Evolutionary conservation across 2,797 vertebrate species (phyloP).

Genomic region (Pteronotus mesoamericanus): DNA sequence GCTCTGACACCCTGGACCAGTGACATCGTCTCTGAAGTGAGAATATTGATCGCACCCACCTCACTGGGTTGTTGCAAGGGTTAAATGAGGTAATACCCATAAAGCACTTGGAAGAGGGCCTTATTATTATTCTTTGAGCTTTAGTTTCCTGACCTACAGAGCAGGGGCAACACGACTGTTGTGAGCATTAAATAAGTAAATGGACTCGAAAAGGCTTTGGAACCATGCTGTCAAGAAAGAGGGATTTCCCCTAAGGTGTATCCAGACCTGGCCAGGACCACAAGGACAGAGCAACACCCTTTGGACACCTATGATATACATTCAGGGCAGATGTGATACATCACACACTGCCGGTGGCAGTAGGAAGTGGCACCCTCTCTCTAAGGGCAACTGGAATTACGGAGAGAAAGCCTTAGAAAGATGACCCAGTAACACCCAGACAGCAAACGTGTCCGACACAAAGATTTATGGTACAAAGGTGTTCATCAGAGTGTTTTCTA

Average conservation of each 20-base stretch:
- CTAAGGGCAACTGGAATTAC: neutral
- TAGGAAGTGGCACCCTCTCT: neutral
- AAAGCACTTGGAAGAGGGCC: neutral
- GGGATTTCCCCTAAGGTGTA: neutral
- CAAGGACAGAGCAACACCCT: neutral
- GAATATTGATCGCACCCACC: neutral
- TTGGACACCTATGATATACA: neutral
- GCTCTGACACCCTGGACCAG: neutral
- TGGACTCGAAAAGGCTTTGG: neutral
- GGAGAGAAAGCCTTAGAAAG: neutral
- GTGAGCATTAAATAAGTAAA: neutral
- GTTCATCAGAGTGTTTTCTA: neutral
- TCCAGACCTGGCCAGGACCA: neutral
- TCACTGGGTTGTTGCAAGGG: neutral
- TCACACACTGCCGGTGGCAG: neutral
- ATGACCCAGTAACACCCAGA: neutral
- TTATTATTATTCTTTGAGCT: neutral
- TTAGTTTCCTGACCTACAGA: neutral
- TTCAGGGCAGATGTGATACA: neutral
- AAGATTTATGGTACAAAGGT: neutral
- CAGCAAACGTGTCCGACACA: neutral
- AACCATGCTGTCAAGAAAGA: neutral
- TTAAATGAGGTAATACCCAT: neutral
- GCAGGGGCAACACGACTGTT: neutral
- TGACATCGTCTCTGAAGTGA: neutral